Percentiles rank a stretch among this genome's conserved stretches.
Evolutionary conservation across 2,888 invertebrate species (phyloP).

Genomic region (Gibbula magus): DNA sequence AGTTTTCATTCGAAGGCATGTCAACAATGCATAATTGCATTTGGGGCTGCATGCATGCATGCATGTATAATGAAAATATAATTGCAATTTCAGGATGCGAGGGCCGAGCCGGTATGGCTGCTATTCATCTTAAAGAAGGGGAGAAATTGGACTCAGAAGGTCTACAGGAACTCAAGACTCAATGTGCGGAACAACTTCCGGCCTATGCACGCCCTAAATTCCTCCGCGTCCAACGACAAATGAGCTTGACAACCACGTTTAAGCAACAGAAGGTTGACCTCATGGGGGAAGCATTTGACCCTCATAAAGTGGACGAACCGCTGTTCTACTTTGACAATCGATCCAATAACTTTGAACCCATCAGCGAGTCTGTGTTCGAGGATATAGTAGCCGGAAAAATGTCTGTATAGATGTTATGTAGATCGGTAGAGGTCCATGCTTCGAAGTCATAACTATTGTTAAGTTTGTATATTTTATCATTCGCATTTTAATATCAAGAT

Average conservation of each 20-base stretch:
- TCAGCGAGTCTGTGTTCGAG: slow-evolving; percentile 21
- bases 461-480: too few species aligned
- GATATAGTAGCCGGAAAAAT: slow-evolving; percentile 14
- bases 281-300: slow-evolving; percentile 59
- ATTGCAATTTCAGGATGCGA: slow-evolving; percentile 42
- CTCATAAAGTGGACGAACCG: slow-evolving; percentile 40
- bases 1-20: too few species aligned
- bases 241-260: slow-evolving; percentile 59
- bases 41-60: too few species aligned
- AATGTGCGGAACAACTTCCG: slow-evolving; percentile 53
- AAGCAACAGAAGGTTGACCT: slow-evolving; percentile 60
- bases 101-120: slow-evolving; percentile 64
- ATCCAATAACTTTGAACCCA: slow-evolving; percentile 42
- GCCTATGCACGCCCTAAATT: slow-evolving; percentile 63
- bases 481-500: too few species aligned
- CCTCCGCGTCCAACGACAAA: slow-evolving; percentile 49
- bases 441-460: too few species aligned
- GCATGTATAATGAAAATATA: too few species aligned
- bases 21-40: too few species aligned
- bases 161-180: slow-evolving; percentile 42
- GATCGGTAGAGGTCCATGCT: too few species aligned
- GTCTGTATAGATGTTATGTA: not conserved
- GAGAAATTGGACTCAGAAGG: slow-evolving; percentile 28
- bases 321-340: slow-evolving; percentile 50
- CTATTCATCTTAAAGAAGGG: slow-evolving; percentile 49